Percentiles rank a stretch among this genome's conserved stretches.
Conservation (phyloP, 2,113 vertebrate species). For the Sinocyclocheilus anshuiensis region DNA sequence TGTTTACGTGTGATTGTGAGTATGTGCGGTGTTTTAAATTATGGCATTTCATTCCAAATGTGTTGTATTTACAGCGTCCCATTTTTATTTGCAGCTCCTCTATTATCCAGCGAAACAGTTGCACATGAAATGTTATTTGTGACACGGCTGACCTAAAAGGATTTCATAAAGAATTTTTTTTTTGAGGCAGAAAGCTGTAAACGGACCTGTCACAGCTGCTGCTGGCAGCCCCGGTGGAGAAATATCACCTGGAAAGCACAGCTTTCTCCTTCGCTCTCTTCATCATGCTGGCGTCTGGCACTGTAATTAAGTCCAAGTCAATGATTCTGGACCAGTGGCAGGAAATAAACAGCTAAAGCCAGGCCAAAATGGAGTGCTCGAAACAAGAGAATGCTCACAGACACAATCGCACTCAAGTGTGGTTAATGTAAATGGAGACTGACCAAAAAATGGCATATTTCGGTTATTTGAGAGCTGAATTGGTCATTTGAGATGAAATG, state of each 20-base stretch:
- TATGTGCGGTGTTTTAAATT: conserved; percentile 88
- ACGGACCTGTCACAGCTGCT: conserved; percentile 98
- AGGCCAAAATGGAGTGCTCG: conserved; percentile 70
- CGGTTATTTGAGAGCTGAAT: conserved; percentile 71
- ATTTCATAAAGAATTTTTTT: conserved; percentile 90
- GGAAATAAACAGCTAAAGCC: conserved; percentile 84
- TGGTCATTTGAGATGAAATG: conserved; percentile 77
- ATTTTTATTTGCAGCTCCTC: conserved; percentile 99
- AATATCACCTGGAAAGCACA: conserved; percentile 99
- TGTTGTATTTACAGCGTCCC: conserved; percentile 99
- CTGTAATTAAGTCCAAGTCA: conserved; percentile 99
- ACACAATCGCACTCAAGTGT: conserved; percentile 40
- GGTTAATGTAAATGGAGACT: conserved; percentile 12
- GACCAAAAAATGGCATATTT: conserved; percentile 38
- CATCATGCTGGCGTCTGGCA: conserved; percentile 98
- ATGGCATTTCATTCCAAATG: conserved; percentile 99
- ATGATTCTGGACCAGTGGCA: conserved; percentile 97
- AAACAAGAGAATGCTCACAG: conserved; percentile 49
- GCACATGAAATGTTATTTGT: conserved; percentile 99
- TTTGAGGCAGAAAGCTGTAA: conserved; percentile 79
- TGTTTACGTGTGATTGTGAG: conserved; percentile 69
- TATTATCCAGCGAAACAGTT: conserved; percentile 99
- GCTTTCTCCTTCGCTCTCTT: conserved; percentile 92
- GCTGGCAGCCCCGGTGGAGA: conserved; percentile 95
- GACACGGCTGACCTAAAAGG: conserved; percentile 98